Base-by-base conservation (phyloP, 1,140 invertebrate species). In the Scaptomyza hsui region DNA sequence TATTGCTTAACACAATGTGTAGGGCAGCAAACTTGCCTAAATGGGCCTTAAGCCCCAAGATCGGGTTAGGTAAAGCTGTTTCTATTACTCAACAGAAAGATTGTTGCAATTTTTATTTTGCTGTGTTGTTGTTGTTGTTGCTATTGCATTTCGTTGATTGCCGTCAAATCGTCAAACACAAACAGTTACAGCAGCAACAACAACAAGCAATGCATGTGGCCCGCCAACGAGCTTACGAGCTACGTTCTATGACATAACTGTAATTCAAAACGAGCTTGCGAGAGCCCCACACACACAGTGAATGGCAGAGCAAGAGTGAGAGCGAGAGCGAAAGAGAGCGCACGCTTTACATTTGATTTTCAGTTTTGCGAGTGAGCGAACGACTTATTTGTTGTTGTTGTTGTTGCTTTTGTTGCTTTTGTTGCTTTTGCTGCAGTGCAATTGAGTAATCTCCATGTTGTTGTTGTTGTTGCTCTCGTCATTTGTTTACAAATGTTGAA, bases 201-300 rank as follows among this genome's bases (percentile, higher is more conserved):
- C 51, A 69, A 16, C 15, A 56, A 56, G 15, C 49, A 15, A 7
- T 56, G 65, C 57, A 55, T 53, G 55, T 49, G 45, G 64, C 35
- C 65, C 44, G 56, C 41, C 60, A 47, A 44, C 26, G 26, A 37
- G 48, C 41, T 61, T 47, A 24, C 59, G 52, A 51, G 52, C 82
- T 85, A 81, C 65, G 81, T 88, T 86, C 81, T 86, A 86, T 86
- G 81, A 86, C 81, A 86, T 86, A 86, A 86, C 81, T 86, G 81
- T 86, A 85, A 85, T 85, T 86, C 81, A 88, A 88, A 86, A 88
- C 49, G 72, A 61, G 80, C 79, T 78, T 62, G 62, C 61, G 77
- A 81, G 82, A 72, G 65, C 6, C 59, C 4, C 52, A 29, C 26
- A 29, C 7, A 29, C 26, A 56, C 39, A 59, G 63, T 59, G 63